phyloP scores from a whole-genome alignment of 1,140 invertebrate species.

The Magallana gigas region DNA sequence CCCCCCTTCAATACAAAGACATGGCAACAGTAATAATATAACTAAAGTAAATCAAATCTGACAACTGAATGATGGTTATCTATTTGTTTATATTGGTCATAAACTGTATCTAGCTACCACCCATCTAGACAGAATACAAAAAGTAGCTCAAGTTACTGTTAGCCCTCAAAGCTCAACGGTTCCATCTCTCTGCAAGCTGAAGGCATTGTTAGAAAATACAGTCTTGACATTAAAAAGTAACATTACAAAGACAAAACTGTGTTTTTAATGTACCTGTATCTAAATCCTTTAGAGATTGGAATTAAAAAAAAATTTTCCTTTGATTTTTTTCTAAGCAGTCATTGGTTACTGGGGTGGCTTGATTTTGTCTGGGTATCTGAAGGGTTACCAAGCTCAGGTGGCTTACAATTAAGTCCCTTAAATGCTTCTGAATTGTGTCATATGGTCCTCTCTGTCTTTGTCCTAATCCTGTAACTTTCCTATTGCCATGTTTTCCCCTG shows the following conservation, averaged over 20 bases:
- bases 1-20: constrained; percentile 1
- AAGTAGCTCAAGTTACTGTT: too few relatives aligned
- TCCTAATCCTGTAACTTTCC: not conserved
- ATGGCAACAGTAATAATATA: constrained; percentile 5
- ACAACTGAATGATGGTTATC: constrained; percentile 14
- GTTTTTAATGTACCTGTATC: too few relatives aligned
- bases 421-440: not conserved
- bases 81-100: constrained; percentile 11
- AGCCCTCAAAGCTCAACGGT: too few relatives aligned
- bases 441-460: not conserved
- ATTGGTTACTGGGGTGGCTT: too few relatives aligned
- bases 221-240: too few relatives aligned
- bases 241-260: too few relatives aligned
- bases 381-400: not conserved
- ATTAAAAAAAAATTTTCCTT: too few relatives aligned
- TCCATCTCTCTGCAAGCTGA: too few relatives aligned
- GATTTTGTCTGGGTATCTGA: too few relatives aligned
- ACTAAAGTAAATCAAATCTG: not conserved
- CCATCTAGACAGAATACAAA: not conserved
- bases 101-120: constrained; percentile 13
- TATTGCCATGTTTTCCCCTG: not conserved
- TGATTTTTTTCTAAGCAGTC: too few relatives aligned
- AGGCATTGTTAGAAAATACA: too few relatives aligned
- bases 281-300: too few relatives aligned
- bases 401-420: not conserved